Conservation (phyloP, 64 coral and sea anemone genomes). For the Dendrophyllia cribrosa region DNA sequence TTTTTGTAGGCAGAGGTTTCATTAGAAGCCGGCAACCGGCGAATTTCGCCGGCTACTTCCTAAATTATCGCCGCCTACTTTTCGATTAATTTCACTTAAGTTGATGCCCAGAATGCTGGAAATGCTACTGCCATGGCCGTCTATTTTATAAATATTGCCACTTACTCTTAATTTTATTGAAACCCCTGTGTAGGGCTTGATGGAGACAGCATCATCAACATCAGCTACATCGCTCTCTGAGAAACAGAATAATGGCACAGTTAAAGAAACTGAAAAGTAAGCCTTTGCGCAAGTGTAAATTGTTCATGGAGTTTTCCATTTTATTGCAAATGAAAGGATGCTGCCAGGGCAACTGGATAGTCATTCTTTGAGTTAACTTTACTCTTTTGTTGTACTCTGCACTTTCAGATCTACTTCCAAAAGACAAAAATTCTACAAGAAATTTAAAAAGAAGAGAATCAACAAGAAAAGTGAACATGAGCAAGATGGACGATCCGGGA, state of each 20-base stretch:
- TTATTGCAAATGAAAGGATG: neutral
- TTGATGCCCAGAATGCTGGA: no score
- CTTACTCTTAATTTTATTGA: no score
- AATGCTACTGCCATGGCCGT: no score
- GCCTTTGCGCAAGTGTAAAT: neutral
- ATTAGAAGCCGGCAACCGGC: no score
- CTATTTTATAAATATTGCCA: no score
- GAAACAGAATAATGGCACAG: neutral
- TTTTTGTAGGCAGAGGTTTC: no score
- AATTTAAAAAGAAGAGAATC: constrained; percentile 16
- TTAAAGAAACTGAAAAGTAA: constrained; percentile 36
- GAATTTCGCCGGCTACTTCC: no score
- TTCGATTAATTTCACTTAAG: no score
- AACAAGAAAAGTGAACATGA: neutral
- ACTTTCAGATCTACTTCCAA: neutral
- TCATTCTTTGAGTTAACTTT: no score
- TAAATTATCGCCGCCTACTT: no score
- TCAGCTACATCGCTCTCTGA: neutral
- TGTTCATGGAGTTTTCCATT: neutral
- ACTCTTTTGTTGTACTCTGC: neutral
- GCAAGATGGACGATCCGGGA: constrained; percentile 11
- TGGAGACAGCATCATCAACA: constrained; percentile 23
- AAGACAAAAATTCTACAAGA: constrained; percentile 21
- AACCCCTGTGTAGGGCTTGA: neutral
- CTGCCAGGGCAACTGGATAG: no score